Conservation (phyloP, 2,888 invertebrate genomes). For the Tenthredo amoena region DNA sequence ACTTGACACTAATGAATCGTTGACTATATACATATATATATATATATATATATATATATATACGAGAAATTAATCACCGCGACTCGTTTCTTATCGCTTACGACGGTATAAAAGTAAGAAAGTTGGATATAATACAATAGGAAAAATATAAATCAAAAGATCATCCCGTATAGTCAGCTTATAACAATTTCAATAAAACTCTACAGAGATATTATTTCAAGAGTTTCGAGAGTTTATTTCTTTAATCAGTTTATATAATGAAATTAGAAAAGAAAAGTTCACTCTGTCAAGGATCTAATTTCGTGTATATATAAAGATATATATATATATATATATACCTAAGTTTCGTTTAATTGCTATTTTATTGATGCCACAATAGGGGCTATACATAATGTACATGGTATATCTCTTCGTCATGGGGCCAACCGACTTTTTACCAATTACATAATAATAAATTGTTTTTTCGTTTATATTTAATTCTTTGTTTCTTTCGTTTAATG, state of each 20-base stretch:
- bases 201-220: no score
- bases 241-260: no score
- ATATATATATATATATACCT: neutral
- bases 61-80: neutral
- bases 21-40: neutral
- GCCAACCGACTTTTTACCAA: constrained; percentile 73
- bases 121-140: neutral
- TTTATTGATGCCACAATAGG: constrained; percentile 66
- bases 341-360: constrained; percentile 4
- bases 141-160: neutral
- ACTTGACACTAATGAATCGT: constrained; percentile 11
- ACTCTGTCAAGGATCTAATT: no score
- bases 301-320: no score
- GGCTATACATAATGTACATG: constrained; percentile 78
- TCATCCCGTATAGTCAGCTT: neutral
- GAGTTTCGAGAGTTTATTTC: no score
- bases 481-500: neutral
- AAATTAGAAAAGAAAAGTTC: no score
- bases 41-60: neutral
- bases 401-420: constrained; percentile 68
- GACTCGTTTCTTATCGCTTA: neutral
- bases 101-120: neutral
- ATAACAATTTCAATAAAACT: no score
- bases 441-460: constrained; percentile 75
- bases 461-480: constrained; percentile 65